phyloP scores from a whole-genome alignment of 2,888 invertebrate genomes.

The Melanophora roralis region DNA sequence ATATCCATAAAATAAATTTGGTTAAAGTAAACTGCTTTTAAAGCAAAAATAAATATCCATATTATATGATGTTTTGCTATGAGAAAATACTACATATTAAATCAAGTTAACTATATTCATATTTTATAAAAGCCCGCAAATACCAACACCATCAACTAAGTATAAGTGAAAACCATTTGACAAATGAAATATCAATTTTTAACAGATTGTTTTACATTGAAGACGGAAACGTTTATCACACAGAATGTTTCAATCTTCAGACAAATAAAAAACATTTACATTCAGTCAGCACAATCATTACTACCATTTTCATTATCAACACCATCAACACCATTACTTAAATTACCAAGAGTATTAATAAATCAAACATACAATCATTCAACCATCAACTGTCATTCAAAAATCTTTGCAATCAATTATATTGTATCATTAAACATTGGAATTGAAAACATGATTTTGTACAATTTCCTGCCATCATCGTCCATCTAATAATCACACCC shows the following conservation, averaged over 20 bases:
- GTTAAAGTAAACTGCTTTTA: too few relatives aligned
- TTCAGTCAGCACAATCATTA: background rate
- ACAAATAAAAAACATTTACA: constrained; percentile 15
- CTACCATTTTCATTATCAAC: background rate
- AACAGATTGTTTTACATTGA: background rate
- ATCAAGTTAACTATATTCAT: too few relatives aligned
- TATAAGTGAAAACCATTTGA: background rate
- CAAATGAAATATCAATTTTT: constrained; percentile 14
- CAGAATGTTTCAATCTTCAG: constrained; percentile 5
- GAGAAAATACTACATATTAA: too few relatives aligned
- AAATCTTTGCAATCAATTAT: constrained; percentile 23
- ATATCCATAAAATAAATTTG: too few relatives aligned
- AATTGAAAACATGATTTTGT: constrained; percentile 18
- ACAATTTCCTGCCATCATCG: background rate
- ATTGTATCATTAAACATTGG: constrained; percentile 29
- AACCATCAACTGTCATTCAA: constrained; percentile 21
- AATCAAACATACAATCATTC: constrained; percentile 20
- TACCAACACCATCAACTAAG: background rate
- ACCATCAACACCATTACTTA: background rate
- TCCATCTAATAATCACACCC: background rate
- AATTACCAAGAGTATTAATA: background rate
- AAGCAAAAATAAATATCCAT: too few relatives aligned
- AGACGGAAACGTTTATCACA: background rate
- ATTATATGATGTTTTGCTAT: too few relatives aligned
- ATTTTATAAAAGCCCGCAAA: too few relatives aligned